Conservation (phyloP, 2,113 vertebrate species). For the Notarius quadriscutis region DNA sequence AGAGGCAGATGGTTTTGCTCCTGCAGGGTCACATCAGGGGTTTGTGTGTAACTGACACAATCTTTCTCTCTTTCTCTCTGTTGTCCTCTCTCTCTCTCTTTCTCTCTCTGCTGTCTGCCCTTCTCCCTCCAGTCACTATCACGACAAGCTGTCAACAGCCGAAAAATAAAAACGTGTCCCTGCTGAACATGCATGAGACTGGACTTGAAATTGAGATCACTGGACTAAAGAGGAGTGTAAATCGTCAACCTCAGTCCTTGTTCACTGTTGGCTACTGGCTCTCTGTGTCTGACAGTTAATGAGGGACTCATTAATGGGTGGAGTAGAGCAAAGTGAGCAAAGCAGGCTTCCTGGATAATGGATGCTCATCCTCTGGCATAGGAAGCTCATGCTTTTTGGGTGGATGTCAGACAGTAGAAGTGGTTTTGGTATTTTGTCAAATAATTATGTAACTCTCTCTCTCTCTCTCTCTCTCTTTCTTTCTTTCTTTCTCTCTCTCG, state of each 20-base stretch:
- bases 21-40: neutral
- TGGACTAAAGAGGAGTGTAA: neutral
- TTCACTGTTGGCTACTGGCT: neutral
- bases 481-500: neutral
- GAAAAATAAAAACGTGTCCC: neutral
- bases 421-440: neutral
- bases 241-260: neutral
- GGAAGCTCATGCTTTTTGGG: neutral
- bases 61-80: no score
- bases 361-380: neutral
- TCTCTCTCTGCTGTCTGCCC: neutral
- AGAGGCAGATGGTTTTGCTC: conserved; percentile 19
- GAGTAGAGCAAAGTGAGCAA: neutral
- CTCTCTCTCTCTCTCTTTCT: neutral
- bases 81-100: no score
- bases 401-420: neutral
- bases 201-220: neutral
- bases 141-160: neutral
- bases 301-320: neutral
- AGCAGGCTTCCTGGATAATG: neutral
- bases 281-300: neutral
- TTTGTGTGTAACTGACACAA: neutral
- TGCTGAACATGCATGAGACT: neutral
- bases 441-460: neutral
- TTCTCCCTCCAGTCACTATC: neutral